Evolutionary conservation across 2,797 vertebrate species (phyloP).

Genomic region (Coranthus polyacanthus): DNA sequence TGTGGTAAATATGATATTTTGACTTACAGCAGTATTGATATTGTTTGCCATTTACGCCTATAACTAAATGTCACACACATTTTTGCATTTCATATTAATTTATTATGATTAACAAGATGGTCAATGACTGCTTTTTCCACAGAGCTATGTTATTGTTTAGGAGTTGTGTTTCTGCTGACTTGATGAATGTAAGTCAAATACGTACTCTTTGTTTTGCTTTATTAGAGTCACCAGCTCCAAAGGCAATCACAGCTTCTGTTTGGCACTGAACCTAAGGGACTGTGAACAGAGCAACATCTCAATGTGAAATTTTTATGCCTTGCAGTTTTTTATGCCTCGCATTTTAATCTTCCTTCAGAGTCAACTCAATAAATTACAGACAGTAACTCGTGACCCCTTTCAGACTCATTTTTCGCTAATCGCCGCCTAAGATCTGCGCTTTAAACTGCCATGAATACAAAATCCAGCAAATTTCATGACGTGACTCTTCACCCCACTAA

Average conservation of each 20-base stretch:
- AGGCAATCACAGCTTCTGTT: background rate
- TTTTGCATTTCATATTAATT: too few species aligned
- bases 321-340: background rate
- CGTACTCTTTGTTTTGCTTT: too few species aligned
- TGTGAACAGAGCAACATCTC: conserved; percentile 15
- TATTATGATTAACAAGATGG: too few species aligned
- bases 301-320: conserved; percentile 6
- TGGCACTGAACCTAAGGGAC: conserved; percentile 2
- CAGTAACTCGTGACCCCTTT: conserved; percentile 26
- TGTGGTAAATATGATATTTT: too few species aligned
- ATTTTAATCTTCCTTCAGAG: conserved; percentile 10
- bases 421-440: background rate
- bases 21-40: too few species aligned
- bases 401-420: conserved; percentile 9
- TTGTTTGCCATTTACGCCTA: too few species aligned
- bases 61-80: too few species aligned
- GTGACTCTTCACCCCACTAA: conserved; percentile 20
- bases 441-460: conserved; percentile 25
- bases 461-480: conserved; percentile 46
- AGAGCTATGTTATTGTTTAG: too few species aligned
- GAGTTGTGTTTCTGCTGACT: too few species aligned
- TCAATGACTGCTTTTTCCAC: too few species aligned
- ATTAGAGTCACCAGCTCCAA: too few species aligned
- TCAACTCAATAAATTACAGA: conserved; percentile 14
- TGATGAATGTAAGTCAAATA: too few species aligned